Percentiles rank a stretch among this genome's conserved stretches.
Evolutionary conservation across 2,797 vertebrate species (phyloP).

Genomic region (Heterohyrax brucei): DNA sequence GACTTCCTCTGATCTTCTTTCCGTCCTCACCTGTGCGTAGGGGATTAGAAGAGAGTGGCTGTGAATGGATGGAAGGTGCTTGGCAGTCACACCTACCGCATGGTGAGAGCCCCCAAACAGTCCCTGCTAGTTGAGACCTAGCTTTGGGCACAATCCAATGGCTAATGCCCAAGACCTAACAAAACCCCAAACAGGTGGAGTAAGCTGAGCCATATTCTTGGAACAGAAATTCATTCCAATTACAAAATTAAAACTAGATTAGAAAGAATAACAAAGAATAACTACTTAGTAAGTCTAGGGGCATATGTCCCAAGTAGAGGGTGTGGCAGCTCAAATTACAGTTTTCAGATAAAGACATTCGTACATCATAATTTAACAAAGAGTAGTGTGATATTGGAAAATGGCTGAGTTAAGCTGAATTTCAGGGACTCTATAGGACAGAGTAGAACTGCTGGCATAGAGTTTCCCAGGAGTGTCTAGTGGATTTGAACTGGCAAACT

Average conservation of each 20-base stretch:
- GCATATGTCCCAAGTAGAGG: neutral
- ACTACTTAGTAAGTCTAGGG: conserved; percentile 56
- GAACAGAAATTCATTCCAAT: conserved; percentile 33
- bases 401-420: neutral
- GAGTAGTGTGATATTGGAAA: neutral
- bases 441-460: neutral
- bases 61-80: neutral
- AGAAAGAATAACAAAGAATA: conserved; percentile 49
- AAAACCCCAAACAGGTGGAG: neutral
- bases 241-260: conserved; percentile 54
- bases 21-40: neutral
- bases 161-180: neutral
- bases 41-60: neutral
- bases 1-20: neutral
- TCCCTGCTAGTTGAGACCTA: neutral
- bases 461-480: no score
- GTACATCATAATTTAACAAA: conserved; percentile 21
- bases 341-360: conserved; percentile 62
- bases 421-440: neutral
- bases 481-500: no score
- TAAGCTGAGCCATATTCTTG: neutral
- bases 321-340: neutral
- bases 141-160: conserved; percentile 12
- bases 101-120: neutral
- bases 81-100: neutral